Evolutionary conservation across 2,113 vertebrate genomes (phyloP), one percentile per base, ranked within the genome.

Genomic region (Abramis brama): DNA sequence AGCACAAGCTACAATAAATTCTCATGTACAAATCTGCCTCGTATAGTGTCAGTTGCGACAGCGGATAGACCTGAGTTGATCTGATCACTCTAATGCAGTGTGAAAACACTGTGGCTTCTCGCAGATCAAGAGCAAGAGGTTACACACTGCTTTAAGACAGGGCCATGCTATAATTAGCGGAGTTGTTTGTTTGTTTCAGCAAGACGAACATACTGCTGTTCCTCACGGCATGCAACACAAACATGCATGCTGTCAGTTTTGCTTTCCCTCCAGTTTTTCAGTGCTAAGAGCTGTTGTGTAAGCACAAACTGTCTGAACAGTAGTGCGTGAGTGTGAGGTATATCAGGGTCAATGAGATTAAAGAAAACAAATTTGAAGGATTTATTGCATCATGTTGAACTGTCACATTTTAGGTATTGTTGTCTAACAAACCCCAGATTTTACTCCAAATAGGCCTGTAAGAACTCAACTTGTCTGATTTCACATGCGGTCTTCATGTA

Each of bases 161-260:
- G 60, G 75, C 64, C 23, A 70, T n/a, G 60, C 30, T 85, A 64
- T 64, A 43, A 79, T 60, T 33, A 43, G 33, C 36, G 2, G 57
- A 36, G 23, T 74, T 60, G 82, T 84, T 84, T 73, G 36, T 84
- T 84, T 84, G 70, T 59, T 5, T 74, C 23, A 79, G 55, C 57
- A 13, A 79, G 57, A 79, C 0, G 23, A 45, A 60, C 57, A 62
- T 17, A 60, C 57, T 62, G 77, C 36, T 79, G 75, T 55, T 85
- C 75, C 43, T 12, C 33, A 45, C 68, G 75, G 60, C 60, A 11
- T 78, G 74, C 19, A 64, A n/a, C 66, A 66, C 43, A 78, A 64
- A 39, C 81, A 83, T 23, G 43, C 57, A 66, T 30, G 59, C 73
- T 64, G 77, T 79, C 57, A 80, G 57, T 80, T 80, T 62, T 80